phyloP scores from a whole-genome alignment of 2,888 invertebrate species.

The Osedax frankpressi region DNA sequence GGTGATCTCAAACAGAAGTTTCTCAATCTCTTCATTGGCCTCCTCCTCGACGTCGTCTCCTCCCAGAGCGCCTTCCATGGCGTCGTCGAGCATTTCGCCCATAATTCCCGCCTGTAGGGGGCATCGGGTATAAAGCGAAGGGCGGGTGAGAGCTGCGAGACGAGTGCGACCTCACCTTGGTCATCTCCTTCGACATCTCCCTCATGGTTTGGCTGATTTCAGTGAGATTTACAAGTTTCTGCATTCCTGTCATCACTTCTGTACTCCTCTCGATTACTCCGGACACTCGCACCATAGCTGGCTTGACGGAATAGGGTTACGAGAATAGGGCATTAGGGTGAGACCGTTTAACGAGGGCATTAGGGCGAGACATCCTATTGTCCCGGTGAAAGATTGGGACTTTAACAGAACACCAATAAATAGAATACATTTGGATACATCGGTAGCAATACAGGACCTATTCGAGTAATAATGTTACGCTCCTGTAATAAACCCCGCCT shows the following conservation, averaged over 20 bases:
- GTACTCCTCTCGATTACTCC: slow-evolving; percentile 86
- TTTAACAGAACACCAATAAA: no score
- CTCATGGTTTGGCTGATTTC: slow-evolving; percentile 92
- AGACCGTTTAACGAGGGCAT: no score
- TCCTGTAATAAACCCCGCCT: no score
- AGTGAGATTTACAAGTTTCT: slow-evolving; percentile 71
- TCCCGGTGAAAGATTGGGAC: no score
- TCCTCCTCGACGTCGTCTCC: slow-evolving; percentile 93
- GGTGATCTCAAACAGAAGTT: slow-evolving; percentile 53
- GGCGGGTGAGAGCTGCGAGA: slow-evolving; percentile 1
- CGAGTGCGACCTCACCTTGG: slow-evolving; percentile 62
- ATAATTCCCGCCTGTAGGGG: slow-evolving; percentile 87
- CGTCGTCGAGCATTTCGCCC: slow-evolving; percentile 94
- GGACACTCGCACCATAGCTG: slow-evolving; percentile 82
- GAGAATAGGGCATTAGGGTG: no score
- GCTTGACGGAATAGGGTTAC: no score
- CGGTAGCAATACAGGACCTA: no score
- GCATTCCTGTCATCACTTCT: slow-evolving; percentile 97
- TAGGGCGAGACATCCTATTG: no score
- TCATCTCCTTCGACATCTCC: slow-evolving; percentile 96
- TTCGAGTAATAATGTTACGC: no score
- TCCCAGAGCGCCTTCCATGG: slow-evolving; percentile 54
- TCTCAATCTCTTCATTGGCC: slow-evolving; percentile 82
- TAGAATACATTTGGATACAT: no score
- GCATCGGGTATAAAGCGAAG: no score